Base-by-base conservation (phyloP, 2,888 invertebrate species). In the Entomobrya multifasciata region DNA sequence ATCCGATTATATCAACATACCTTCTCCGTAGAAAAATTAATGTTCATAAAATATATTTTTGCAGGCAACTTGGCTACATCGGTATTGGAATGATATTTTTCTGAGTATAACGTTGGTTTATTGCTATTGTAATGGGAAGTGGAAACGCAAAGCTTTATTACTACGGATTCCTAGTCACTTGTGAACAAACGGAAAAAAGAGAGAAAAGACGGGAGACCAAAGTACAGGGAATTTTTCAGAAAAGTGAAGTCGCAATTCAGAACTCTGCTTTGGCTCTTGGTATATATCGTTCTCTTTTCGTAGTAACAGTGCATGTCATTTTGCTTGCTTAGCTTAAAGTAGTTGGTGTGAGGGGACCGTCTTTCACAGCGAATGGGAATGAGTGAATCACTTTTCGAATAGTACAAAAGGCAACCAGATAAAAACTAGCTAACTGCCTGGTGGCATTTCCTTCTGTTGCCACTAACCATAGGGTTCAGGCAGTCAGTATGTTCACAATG, bases 71-170 rank as follows among this genome's bases (percentile, higher is more conserved):
- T 76, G 55, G 36, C 55, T 78, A 78, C 15, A 78, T 44, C 78
- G 10, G 60, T 36, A 8, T 60, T 78, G 22, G 44, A 77, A 44
- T 1, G 20, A 36, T 27, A 2, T 47, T 36, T 76, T 57, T 65
- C 8, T 22, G 17, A 1, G 55, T 49, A n/a, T n/a, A 41, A 76
- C 55, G 55, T 20, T 47, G 11, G 22, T 80, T 80, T 67, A 80
- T 80, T 80, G 67, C 62, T 15, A 67, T 52, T 80, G 52, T 49
- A 80, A 80, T 80, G 79, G 67, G 67, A 80, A 80, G 67, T 80
- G 79, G 79, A 80, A 80, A 80, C 67, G 79, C 79, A 67, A 80
- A 80, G 79, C 79, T 80, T 80, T 80, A 80, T 80, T 80, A 52
- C 67, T 52, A 52, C 65, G 47, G 67, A 80, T 67, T 80, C 62